Evolutionary conservation across 2,113 vertebrate species (phyloP), one percentile per base, ranked within the genome.

Genomic region (Bubo scandiacus): DNA sequence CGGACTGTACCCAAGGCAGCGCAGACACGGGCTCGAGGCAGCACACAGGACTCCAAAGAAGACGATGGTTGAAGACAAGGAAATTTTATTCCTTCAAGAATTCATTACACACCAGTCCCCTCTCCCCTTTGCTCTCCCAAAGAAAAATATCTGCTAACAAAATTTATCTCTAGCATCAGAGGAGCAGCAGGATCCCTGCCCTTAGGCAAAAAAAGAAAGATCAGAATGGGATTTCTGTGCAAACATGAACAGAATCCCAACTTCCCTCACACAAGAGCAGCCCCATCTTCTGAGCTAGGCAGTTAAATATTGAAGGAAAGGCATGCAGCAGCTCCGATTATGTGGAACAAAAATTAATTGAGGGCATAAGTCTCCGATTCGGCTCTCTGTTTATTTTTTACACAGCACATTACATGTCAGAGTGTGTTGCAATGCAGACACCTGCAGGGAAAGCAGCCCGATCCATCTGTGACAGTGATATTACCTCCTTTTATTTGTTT

Each of bases 301-400:
- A 77, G 74, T 72, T 87, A 84, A 91, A 95, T 58, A 78, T 32
- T 85, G 93, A 89, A 94, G 84, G 93, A 96, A 91, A 90, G 59
- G 87, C 94, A 90, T 73, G 87, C 67, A 93, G 91, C 84, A 59
- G 71, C 63, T 66, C 86, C 0, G 4, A 96, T 96, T 96, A 97
- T 81, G 87, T 88, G 93, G 93, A 97, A 97, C 93, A 90, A 80
- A 95, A 95, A 94, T 92, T 97, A 97, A 97, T 94, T 88, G 96
- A 96, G 81, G 91, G 93, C 84, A 71, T 86, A 94, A 97, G 91
- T 63, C 93, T 94, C 93, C 1, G 2, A 47, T 90, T 95, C 11
- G 4, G 71, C 59, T 94, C 72, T 92, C 89, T 71, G 92, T 95
- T 95, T 95, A 58, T 78, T 91, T 95, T 94, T 94, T 96, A 62